Conservation (phyloP, 2,888 invertebrate genomes). For the Pyralis farinalis region DNA sequence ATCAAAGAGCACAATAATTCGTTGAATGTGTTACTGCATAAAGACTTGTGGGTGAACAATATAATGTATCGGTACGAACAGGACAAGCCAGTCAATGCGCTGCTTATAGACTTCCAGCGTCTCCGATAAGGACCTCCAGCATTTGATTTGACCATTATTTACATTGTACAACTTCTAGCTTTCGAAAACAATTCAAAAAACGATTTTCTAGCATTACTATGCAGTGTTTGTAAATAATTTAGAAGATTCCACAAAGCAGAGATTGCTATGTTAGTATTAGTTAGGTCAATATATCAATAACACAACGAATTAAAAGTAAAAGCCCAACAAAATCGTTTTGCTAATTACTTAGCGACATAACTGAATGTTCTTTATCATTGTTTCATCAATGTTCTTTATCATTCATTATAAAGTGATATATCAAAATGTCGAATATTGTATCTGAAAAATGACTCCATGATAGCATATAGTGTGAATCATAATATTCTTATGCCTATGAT, state of each 20-base stretch:
- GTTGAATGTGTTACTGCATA: conserved; percentile 56
- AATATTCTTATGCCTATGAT: no score
- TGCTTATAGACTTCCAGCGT: conserved; percentile 62
- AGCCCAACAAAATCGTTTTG: no score
- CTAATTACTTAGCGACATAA: no score
- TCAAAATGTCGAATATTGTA: no score
- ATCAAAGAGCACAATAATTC: conserved; percentile 37
- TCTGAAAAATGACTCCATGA: no score
- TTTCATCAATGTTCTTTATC: no score
- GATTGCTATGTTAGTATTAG: no score
- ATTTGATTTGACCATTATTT: conserved; percentile 54
- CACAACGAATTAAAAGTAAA: no score
- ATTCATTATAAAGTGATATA: no score
- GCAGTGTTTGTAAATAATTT: conserved; percentile 34
- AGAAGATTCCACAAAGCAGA: conserved; percentile 30
- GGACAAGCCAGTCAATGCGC: conserved; percentile 37
- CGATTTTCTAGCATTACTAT: conserved; percentile 43
- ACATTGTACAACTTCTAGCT: conserved; percentile 47
- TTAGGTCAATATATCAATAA: no score
- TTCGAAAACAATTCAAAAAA: conserved; percentile 42
- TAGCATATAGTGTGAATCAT: no score
- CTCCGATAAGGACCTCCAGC: conserved; percentile 57
- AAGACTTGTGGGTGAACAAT: conserved; percentile 64
- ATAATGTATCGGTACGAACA: conserved; percentile 55
- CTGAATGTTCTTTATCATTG: no score